phyloP scores from a whole-genome alignment of 2,797 vertebrate genomes.

The Remorina albescens region DNA sequence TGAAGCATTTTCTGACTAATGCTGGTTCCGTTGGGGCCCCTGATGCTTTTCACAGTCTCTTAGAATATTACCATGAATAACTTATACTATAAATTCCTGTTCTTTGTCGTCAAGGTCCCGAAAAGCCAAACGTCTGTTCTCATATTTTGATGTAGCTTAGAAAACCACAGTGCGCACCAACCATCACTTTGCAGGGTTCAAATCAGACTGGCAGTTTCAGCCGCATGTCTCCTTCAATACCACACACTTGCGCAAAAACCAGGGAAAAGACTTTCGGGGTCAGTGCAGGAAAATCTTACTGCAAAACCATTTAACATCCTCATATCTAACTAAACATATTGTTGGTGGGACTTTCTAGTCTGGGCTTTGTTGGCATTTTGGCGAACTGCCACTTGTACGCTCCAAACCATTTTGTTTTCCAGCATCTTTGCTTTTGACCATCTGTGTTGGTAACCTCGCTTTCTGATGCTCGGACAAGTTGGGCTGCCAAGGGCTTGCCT shows the following conservation, averaged over 20 bases:
- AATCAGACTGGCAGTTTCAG: conserved; percentile 18
- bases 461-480: conserved; percentile 62
- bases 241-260: neutral
- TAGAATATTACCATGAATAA: neutral
- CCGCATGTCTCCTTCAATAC: conserved; percentile 21
- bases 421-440: conserved; percentile 69
- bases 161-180: neutral
- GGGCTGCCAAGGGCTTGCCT: conserved; percentile 68
- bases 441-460: conserved; percentile 66
- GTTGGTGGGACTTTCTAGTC: conserved; percentile 62
- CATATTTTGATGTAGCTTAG: conserved; percentile 7
- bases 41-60: conserved; percentile 5
- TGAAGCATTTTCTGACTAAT: too few species aligned
- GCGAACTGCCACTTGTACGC: conserved; percentile 51
- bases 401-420: conserved; percentile 72
- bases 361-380: conserved; percentile 67
- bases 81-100: conserved; percentile 3
- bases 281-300: neutral
- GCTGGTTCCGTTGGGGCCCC: neutral
- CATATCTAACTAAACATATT: conserved; percentile 72
- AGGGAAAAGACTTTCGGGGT: conserved; percentile 11
- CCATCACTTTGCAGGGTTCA: conserved; percentile 15
- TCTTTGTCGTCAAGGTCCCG: neutral
- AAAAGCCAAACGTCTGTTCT: conserved; percentile 16
- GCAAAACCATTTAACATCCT: conserved; percentile 55